A percentile compares a stretch with the other conserved stretches of the same genome.
Conservation (phyloP, 2,113 vertebrate species). For the Pantherophis guttatus region DNA sequence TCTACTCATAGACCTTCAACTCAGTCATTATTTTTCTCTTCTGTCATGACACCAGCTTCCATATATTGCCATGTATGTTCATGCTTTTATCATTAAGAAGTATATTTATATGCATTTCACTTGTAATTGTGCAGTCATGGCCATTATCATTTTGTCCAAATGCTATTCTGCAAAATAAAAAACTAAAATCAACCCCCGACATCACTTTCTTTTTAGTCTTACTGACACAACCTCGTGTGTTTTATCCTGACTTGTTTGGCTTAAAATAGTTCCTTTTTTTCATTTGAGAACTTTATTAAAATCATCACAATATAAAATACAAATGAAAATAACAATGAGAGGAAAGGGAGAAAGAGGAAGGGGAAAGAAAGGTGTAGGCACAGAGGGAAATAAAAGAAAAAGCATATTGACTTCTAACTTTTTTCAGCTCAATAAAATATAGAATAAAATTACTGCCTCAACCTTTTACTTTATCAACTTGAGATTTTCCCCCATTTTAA, state of each 20-base stretch:
- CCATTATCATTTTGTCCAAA: neutral
- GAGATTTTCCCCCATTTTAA: constrained; percentile 12
- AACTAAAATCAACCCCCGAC: neutral
- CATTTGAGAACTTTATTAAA: neutral
- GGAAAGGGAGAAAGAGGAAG: neutral
- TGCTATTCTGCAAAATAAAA: neutral
- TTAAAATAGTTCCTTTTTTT: neutral
- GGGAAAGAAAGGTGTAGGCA: neutral
- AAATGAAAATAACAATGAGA: neutral
- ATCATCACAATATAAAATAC: neutral
- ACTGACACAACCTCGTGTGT: neutral
- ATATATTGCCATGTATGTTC: neutral
- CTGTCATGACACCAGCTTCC: neutral
- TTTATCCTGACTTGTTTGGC: constrained; percentile 14
- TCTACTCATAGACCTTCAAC: neutral
- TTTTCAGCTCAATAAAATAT: neutral
- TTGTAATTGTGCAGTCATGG: neutral
- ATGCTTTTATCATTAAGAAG: neutral
- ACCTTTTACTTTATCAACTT: neutral
- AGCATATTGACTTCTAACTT: neutral
- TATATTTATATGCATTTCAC: neutral
- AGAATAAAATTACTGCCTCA: neutral
- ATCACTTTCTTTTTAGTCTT: neutral
- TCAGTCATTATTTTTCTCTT: neutral
- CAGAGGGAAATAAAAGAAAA: neutral